Base-by-base conservation (phyloP, 2,888 invertebrate species). In the Meiosimyza platycephala region DNA sequence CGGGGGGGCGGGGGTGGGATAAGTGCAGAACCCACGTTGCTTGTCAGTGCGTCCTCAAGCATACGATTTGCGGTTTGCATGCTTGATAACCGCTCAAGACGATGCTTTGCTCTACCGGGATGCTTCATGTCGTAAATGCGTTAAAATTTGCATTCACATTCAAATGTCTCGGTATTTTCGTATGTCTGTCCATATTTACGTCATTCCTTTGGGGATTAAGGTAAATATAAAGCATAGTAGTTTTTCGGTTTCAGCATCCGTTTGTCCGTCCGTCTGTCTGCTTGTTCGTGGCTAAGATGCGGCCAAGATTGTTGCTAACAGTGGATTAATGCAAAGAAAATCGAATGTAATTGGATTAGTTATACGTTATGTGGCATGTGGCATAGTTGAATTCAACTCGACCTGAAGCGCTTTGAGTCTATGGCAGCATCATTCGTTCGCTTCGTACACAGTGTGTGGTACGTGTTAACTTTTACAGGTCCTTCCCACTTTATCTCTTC, bases 261-360 rank as follows among this genome's bases (percentile, higher is more conserved):
- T 6, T 47, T 11, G 63, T 63, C 48, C 3, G 15, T 63, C 33
- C 18, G 50, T 50, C 28, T 51, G 51, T 28, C 51, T 15, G 64
- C 28, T 51, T 51, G 64, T 64, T 51, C 51, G 51, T 64, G 62
- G 59, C 28, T 28, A 33, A 18, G 48, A 69, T 69, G 68, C 60
- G 68, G 59, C 60, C 22, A 60, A 69, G 50, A 60, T 59, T 69
- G 50, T 69, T 69, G 57, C 68, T 60, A 59, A 63, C 70, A 54
- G 62, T 63, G 40, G 70, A 52, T 62, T 70, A 70, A 70, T 54
- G 70, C 70, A 70, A 70, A 54, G 70, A 70, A 70, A 70, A 70
- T 70, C 70, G 70, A 62, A 70, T 63, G 63, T 70, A 70, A 70
- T 70, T 70, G 70, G 70, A 70, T 70, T 70, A 70, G 54, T 70